Evolutionary conservation across 2,113 vertebrate species (phyloP), one percentile per base, ranked within the genome.

Genomic region (Nymphicus hollandicus): DNA sequence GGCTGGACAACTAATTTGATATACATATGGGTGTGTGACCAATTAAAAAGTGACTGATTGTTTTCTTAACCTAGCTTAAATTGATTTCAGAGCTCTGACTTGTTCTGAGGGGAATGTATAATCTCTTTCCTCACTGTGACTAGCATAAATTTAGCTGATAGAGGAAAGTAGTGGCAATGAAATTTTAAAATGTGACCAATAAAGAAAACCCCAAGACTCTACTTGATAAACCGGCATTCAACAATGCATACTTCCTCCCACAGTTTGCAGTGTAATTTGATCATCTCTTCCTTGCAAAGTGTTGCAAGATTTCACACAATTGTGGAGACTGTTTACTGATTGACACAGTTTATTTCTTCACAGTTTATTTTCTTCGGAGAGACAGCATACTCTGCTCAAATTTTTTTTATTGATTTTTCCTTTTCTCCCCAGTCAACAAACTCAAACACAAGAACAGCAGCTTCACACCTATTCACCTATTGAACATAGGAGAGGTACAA

Each of bases 11-110:
- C 14, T 63, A 73, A 39, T 16, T 11, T 61, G 49, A 95, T 39
- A n/a, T 70, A 77, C 27, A 18, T 33, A 52, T 47, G 44, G 68
- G 81, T 41, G 82, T 61, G n/a, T 29, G 47, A 90, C 27, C 93
- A 81, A 94, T 89, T 95, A 90, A 94, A 93, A 96, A 95, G 94
- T 92, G 81, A 96, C 90, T 77, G 55, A 87, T 49, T 37, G n/a
- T 43, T 93, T 96, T 96, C 68, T 80, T 70, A 73, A 28, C 61
- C 53, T 92, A 72, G 22, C 82, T 80, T 79, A 71, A 93, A 81
- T 17, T 80, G 37, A 87, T 94, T 91, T 93, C 24, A 60, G 46
- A 91, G 56, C 60, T 95, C 69, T 69, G 53, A 93, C 82, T 87
- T 60, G 25, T n/a, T 81, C 86, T 92, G 68, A 91, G 2, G 5